Conservation (phyloP, 2,797 vertebrate genomes). For the Acanthurus leucopareius region DNA sequence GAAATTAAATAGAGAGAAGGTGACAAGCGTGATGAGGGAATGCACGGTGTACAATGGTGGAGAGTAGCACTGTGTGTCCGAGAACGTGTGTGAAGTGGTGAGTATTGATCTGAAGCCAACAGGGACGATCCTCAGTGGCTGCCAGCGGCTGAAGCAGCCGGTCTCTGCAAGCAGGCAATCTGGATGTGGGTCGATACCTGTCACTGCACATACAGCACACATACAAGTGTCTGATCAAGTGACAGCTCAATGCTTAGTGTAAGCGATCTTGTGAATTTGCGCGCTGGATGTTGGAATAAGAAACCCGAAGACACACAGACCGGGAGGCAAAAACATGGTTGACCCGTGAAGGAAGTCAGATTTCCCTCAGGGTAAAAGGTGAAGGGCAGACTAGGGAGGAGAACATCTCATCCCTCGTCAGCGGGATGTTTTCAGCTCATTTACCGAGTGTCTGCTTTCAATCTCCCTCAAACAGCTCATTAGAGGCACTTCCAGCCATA, state of each 20-base stretch:
- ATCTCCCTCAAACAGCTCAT: slow-evolving; percentile 62
- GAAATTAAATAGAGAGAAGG: slow-evolving; percentile 30
- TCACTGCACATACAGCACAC: slow-evolving; percentile 36
- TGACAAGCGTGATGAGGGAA: slow-evolving; percentile 18
- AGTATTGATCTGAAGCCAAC: slow-evolving; percentile 62
- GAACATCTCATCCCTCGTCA: slow-evolving; percentile 29
- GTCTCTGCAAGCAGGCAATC: slow-evolving; percentile 32
- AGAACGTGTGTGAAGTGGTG: slow-evolving; percentile 28
- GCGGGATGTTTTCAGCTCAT: slow-evolving; percentile 51
- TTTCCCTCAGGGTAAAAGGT: slow-evolving; percentile 56
- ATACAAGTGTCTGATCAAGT: slow-evolving; percentile 49
- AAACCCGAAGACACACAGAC: not conserved
- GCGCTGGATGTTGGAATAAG: not conserved
- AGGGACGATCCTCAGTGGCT: slow-evolving; percentile 35
- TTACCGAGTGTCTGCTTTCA: slow-evolving; percentile 38
- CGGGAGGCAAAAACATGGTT: not conserved
- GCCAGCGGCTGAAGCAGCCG: slow-evolving; percentile 30
- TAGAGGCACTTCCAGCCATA: slow-evolving; percentile 49
- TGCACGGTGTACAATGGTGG: not conserved
- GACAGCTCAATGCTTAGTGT: slow-evolving; percentile 15
- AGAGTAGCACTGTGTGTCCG: slow-evolving; percentile 15
- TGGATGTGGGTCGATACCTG: slow-evolving; percentile 48
- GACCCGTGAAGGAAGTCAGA: slow-evolving; percentile 23
- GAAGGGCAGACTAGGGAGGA: slow-evolving; percentile 36
- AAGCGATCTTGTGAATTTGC: not conserved